phyloP scores from a whole-genome alignment of 2,888 invertebrate genomes.

The Atethmia centrago region DNA sequence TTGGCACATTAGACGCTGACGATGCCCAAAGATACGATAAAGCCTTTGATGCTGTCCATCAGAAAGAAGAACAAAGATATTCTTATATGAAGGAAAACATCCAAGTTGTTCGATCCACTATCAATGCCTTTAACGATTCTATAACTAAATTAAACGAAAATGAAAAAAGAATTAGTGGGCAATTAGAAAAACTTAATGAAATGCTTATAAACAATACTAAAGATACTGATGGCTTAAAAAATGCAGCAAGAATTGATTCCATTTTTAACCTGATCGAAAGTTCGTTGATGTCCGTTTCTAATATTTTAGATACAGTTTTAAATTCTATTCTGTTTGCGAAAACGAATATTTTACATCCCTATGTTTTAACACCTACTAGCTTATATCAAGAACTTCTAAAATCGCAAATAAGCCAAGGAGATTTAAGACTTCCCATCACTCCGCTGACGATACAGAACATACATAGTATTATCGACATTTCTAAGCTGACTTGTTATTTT shows the following conservation, averaged over 20 bases:
- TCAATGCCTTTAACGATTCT: conserved; percentile 40
- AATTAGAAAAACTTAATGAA: conserved; percentile 31
- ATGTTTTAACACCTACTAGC: conserved; percentile 28
- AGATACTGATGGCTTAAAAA: conserved; percentile 25
- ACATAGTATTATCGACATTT: conserved; percentile 37
- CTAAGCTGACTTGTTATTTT: conserved; percentile 42
- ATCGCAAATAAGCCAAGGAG: conserved; percentile 13
- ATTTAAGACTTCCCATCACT: conserved; percentile 26
- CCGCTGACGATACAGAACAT: conserved; percentile 27
- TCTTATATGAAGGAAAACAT: conserved; percentile 37
- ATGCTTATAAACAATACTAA: not conserved
- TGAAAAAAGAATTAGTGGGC: conserved; percentile 29
- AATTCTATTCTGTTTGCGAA: conserved; percentile 46
- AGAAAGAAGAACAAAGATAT: conserved; percentile 15
- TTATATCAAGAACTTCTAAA: conserved; percentile 32
- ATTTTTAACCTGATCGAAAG: conserved; percentile 41
- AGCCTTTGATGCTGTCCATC: conserved; percentile 10
- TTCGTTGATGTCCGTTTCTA: conserved; percentile 41
- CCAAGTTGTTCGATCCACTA: conserved; percentile 21
- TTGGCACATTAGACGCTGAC: conserved; percentile 39
- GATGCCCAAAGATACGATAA: conserved; percentile 44
- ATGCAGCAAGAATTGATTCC: conserved; percentile 40
- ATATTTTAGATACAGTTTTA: conserved; percentile 43
- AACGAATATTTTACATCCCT: conserved; percentile 46
- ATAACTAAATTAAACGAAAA: conserved; percentile 32